Percentiles rank a stretch among this genome's conserved stretches.
Conservation (phyloP, 2,113 vertebrate genomes). For the Dicrurus megarhynchus region DNA sequence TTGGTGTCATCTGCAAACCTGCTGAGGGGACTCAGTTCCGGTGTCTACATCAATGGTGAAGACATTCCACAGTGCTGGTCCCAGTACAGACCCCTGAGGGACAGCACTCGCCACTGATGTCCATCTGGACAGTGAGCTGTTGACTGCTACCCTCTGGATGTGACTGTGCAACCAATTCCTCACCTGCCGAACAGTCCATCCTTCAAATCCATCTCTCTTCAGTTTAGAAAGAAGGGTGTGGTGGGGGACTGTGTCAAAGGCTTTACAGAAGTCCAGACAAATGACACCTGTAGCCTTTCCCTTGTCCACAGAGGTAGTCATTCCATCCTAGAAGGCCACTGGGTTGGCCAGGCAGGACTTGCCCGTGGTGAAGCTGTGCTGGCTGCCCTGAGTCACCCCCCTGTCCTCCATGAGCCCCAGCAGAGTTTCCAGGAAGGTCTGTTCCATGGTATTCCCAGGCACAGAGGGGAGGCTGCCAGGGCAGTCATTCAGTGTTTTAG, state of each 20-base stretch:
- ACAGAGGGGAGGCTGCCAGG: background rate
- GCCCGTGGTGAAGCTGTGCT: background rate
- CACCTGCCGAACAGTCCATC: background rate
- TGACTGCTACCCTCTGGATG: background rate
- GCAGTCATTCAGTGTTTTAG: background rate
- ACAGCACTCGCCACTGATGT: background rate
- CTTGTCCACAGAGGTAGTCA: background rate
- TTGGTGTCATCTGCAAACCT: background rate
- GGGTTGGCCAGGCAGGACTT: background rate
- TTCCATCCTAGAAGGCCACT: background rate
- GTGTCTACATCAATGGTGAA: rapidly evolving
- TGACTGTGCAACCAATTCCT: background rate
- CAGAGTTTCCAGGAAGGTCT: background rate
- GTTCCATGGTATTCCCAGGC: background rate
- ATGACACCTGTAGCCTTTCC: background rate
- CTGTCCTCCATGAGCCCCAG: background rate
- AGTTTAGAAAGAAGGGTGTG: background rate
- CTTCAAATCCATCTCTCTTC: background rate
- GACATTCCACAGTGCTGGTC: background rate
- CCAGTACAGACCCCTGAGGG: background rate
- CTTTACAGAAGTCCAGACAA: background rate
- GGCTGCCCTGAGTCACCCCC: background rate
- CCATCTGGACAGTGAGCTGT: background rate
- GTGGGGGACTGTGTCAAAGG: background rate
- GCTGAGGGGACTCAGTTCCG: background rate